phyloP scores from a whole-genome alignment of 2,797 vertebrate genomes.

The Leuciscus waleckii region DNA sequence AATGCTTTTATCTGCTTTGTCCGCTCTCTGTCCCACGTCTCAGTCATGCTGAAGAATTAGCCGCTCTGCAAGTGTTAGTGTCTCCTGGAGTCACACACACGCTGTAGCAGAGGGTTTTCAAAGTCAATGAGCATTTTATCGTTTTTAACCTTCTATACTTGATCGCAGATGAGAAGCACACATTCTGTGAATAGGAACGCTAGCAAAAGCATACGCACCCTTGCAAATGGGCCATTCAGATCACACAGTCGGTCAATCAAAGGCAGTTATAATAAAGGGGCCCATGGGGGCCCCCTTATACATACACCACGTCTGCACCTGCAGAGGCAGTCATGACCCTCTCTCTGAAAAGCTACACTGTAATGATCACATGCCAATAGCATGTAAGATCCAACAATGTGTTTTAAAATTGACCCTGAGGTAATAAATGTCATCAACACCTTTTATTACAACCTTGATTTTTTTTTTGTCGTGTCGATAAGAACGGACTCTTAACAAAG shows the following conservation, averaged over 20 bases:
- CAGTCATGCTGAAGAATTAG: constrained; percentile 69
- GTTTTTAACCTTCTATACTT: constrained; percentile 25
- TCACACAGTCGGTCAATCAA: constrained; percentile 39
- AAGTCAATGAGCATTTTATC: constrained; percentile 60
- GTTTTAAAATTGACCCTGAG: constrained; percentile 3
- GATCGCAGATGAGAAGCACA: constrained; percentile 17
- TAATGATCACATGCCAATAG: constrained; percentile 31
- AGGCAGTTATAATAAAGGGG: constrained; percentile 35
- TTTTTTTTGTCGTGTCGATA: background rate
- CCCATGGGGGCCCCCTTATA: background rate
- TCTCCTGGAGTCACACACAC: constrained; percentile 50
- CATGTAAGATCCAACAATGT: constrained; percentile 6
- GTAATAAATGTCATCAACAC: constrained; percentile 16
- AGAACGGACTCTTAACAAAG: background rate
- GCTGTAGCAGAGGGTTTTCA: constrained; percentile 59
- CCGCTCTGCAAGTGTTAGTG: constrained; percentile 58
- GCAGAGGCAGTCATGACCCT: constrained; percentile 27
- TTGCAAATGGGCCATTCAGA: constrained; percentile 22
- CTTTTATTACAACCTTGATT: background rate
- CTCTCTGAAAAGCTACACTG: constrained; percentile 11
- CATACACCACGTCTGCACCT: constrained; percentile 22
- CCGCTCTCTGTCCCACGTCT: constrained; percentile 62
- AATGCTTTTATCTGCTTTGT: constrained; percentile 51
- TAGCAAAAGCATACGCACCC: background rate
- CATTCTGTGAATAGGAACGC: constrained; percentile 23